phyloP scores from a whole-genome alignment of 30 jellyfish, hydroid and myxozoan species.

The Hydra vulgaris region DNA sequence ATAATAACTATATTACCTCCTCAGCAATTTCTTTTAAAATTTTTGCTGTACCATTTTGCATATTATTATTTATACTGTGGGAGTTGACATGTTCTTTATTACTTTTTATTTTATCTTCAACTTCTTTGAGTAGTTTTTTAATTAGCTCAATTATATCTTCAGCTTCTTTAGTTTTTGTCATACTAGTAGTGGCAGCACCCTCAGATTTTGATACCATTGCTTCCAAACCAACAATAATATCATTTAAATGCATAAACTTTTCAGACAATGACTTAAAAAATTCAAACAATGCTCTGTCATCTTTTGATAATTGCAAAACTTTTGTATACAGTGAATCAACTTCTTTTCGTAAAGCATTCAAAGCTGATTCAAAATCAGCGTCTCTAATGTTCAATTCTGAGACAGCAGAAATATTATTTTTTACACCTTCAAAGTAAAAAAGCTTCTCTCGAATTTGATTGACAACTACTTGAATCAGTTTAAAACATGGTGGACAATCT shows the following conservation, averaged over 20 bases:
- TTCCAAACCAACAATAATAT: conserved; percentile 26
- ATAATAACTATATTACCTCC: no score
- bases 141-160: conserved; percentile 72
- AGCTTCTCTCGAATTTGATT: conserved; percentile 66
- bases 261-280: conserved; percentile 44
- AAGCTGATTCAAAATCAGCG: conserved; percentile 56
- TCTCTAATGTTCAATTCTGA: conserved; percentile 28
- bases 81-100: conserved; percentile 22
- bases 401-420: conserved; percentile 41
- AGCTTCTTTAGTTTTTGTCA: conserved; percentile 40
- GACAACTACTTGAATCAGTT: conserved; percentile 76
- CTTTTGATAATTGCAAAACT: conserved; percentile 27
- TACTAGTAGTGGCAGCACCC: conserved; percentile 42
- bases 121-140: conserved; percentile 38
- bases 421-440: conserved; percentile 36
- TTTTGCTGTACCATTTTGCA: conserved; percentile 60
- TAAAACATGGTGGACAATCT: conserved; percentile 92
- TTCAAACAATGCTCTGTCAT: conserved; percentile 45
- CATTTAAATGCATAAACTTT: conserved; percentile 33
- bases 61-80: conserved; percentile 40
- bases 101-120: conserved; percentile 39
- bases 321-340: conserved; percentile 35
- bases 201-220: conserved; percentile 31
- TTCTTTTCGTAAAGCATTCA: conserved; percentile 31
- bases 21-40: conserved; percentile 77